Evolutionary conservation across 2,888 invertebrate species (phyloP).

Genomic region (Allacma fusca): DNA sequence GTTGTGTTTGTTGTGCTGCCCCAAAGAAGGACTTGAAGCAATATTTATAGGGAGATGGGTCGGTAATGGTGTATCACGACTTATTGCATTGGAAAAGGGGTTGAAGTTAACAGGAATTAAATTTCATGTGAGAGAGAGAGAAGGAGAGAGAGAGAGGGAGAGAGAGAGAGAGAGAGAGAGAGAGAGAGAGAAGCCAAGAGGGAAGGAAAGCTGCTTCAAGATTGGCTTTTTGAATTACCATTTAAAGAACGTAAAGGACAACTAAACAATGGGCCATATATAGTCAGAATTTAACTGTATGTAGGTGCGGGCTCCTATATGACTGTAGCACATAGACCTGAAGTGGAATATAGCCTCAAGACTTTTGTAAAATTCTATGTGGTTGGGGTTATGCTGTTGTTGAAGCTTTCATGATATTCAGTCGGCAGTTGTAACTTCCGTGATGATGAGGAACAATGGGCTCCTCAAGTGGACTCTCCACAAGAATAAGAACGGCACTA

Average conservation of each 20-base stretch:
- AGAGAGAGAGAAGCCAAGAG: conserved; percentile 2
- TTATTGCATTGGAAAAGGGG: conserved; percentile 17
- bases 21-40: background rate
- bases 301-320: background rate
- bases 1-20: conserved; percentile 2
- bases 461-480: conserved; percentile 67
- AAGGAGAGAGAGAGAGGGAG: background rate
- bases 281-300: background rate
- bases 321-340: background rate
- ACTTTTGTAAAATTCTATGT: background rate
- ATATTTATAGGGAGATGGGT: conserved; percentile 16
- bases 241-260: conserved; percentile 3
- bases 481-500: conserved; percentile 65
- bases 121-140: background rate
- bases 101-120: conserved; percentile 24
- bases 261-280: background rate
- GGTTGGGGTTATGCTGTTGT: conserved; percentile 10
- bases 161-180: no score
- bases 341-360: background rate
- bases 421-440: conserved; percentile 40
- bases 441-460: conserved; percentile 69
- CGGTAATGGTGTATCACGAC: conserved; percentile 3
- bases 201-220: conserved; percentile 25
- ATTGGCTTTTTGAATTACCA: conserved; percentile 11
- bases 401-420: conserved; percentile 7